Evolutionary conservation across 2,797 vertebrate species (phyloP).

Genomic region (Paratrypauchen microcephalus): DNA sequence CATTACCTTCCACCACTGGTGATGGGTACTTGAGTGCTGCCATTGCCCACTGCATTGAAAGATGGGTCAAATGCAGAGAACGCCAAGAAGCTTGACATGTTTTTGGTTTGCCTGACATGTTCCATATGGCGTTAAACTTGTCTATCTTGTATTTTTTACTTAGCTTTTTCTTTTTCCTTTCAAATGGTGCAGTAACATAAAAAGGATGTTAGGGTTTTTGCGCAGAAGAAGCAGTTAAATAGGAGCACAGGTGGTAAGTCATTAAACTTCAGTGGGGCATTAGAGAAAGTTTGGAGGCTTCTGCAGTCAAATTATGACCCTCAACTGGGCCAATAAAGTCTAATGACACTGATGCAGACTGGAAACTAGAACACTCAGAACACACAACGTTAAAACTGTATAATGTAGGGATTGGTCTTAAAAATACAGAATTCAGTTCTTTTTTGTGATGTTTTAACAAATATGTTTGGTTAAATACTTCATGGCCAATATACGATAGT

Average conservation of each 20-base stretch:
- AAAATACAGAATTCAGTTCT: no score
- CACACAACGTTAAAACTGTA: no score
- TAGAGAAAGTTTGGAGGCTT: slow-evolving; percentile 71
- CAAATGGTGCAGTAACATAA: neutral
- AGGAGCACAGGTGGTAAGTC: slow-evolving; percentile 63
- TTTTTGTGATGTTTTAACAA: no score
- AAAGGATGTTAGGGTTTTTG: slow-evolving; percentile 18
- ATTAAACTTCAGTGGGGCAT: slow-evolving; percentile 68
- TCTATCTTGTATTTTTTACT: neutral
- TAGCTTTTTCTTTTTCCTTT: neutral
- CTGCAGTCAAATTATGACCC: slow-evolving; percentile 73
- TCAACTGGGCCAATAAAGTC: slow-evolving; percentile 68
- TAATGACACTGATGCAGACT: slow-evolving; percentile 75
- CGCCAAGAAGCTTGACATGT: neutral
- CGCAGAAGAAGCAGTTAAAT: slow-evolving; percentile 16
- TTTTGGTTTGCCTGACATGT: neutral
- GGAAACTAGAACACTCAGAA: slow-evolving; percentile 70
- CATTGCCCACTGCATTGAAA: no score
- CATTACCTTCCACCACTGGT: no score
- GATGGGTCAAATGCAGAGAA: no score
- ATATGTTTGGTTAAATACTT: no score
- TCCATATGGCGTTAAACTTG: neutral
- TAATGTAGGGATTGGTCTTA: no score
- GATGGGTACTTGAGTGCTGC: no score
- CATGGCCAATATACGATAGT: no score